Percentiles rank a stretch among this genome's conserved stretches.
phyloP scores from a whole-genome alignment of 2,888 invertebrate genomes.

The Cataglyphis albicans region DNA sequence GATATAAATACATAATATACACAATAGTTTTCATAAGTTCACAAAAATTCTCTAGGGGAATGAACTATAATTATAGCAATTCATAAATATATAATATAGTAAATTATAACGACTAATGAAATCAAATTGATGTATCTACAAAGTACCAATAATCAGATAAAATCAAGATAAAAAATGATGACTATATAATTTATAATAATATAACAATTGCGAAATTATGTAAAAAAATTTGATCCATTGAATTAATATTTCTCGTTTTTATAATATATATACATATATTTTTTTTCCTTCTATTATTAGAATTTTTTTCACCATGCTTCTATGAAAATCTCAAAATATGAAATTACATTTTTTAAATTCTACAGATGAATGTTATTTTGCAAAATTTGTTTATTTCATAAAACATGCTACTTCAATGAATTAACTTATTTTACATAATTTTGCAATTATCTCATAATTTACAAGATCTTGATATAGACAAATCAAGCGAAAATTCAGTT shows the following conservation, averaged over 20 bases:
- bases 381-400: slow-evolving; percentile 5
- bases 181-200: slow-evolving; percentile 31
- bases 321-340: slow-evolving; percentile 1
- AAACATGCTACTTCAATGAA: neutral
- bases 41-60: slow-evolving; percentile 31
- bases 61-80: slow-evolving; percentile 39
- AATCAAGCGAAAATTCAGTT: slow-evolving; percentile 70
- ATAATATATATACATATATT: neutral
- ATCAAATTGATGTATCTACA: slow-evolving; percentile 14
- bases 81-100: slow-evolving; percentile 20
- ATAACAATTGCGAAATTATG: slow-evolving; percentile 7
- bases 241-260: neutral
- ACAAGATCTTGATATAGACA: slow-evolving; percentile 23
- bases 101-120: slow-evolving; percentile 18
- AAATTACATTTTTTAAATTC: neutral
- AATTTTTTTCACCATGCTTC: neutral
- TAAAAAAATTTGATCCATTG: neutral
- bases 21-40: slow-evolving; percentile 14
- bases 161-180: slow-evolving; percentile 1
- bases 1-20: slow-evolving; percentile 46
- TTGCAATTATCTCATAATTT: slow-evolving; percentile 19
- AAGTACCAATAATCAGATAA: slow-evolving; percentile 24
- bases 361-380: neutral
- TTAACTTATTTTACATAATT: slow-evolving; percentile 27
- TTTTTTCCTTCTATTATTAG: neutral